Evolutionary conservation across 2,113 vertebrate genomes (phyloP).

Genomic region (Saguinus imperator): DNA sequence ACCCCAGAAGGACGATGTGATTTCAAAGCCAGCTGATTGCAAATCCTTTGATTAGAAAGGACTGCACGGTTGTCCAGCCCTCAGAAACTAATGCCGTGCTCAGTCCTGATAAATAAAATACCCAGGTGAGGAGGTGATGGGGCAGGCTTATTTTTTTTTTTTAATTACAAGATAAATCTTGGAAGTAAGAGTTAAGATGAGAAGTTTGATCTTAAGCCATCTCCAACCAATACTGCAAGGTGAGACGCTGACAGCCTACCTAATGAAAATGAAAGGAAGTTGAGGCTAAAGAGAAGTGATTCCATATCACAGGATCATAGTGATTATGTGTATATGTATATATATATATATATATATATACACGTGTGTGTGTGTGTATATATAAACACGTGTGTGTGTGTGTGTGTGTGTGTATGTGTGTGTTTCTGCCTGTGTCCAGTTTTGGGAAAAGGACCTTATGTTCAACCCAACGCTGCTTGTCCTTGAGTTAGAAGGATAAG

Average conservation of each 20-base stretch:
- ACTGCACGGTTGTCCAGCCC: neutral
- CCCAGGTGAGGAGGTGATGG: neutral
- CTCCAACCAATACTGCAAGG: neutral
- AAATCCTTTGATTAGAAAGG: neutral
- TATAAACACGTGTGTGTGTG: no score
- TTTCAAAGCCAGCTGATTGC: neutral
- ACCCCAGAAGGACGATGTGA: neutral
- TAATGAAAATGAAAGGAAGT: neutral
- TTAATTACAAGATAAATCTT: slow-evolving; percentile 12
- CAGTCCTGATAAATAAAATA: neutral
- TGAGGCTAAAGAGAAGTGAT: neutral
- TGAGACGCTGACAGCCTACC: neutral
- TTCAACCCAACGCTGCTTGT: neutral
- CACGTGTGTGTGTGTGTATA: no score
- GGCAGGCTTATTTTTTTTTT: neutral
- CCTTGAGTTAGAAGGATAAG: slow-evolving; percentile 40
- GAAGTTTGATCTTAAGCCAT: slow-evolving; percentile 55
- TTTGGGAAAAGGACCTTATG: neutral
- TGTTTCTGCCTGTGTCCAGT: neutral
- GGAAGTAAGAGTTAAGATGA: neutral
- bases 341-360: no score
- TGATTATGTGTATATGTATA: neutral
- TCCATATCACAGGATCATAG: neutral
- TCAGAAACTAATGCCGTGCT: neutral
- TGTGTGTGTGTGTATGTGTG: no score